phyloP scores from a whole-genome alignment of 2,797 vertebrate genomes.

The Bradypodion pumilum region DNA sequence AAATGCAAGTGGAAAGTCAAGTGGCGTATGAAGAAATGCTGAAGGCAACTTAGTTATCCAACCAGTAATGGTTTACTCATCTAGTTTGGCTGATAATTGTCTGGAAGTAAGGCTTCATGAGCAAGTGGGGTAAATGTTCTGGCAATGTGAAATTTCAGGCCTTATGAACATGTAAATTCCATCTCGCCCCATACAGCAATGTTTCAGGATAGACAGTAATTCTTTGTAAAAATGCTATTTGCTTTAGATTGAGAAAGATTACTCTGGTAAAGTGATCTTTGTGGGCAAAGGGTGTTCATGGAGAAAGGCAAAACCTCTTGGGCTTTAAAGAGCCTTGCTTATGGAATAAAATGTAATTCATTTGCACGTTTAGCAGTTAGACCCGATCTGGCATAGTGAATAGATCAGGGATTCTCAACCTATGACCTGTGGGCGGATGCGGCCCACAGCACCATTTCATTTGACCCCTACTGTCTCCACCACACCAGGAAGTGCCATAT shows the following conservation, averaged over 20 bases:
- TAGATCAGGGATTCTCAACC: too few species aligned
- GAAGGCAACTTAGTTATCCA: conserved; percentile 52
- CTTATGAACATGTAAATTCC: not conserved
- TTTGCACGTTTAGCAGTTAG: not conserved
- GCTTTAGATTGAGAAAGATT: not conserved
- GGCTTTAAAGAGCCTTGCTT: not conserved
- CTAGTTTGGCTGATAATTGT: conserved; percentile 57
- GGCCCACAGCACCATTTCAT: too few species aligned
- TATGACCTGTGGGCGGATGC: too few species aligned
- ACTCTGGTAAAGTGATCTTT: not conserved
- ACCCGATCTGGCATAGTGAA: not conserved
- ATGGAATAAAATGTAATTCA: not conserved
- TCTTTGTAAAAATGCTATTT: not conserved
- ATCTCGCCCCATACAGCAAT: not conserved
- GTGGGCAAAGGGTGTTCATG: not conserved
- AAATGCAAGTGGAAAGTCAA: conserved; percentile 44
- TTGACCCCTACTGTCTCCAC: too few species aligned
- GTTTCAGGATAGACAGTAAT: not conserved
- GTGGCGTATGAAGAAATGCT: conserved; percentile 44
- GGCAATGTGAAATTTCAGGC: conserved; percentile 26
- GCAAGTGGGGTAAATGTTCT: conserved; percentile 10
- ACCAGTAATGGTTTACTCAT: conserved; percentile 45
- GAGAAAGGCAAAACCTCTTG: fast-evolving
- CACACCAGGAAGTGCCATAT: too few species aligned
- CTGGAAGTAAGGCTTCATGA: not conserved